These are phyloP conservation scores for Furcifer pardalis DNA, from an alignment of 2,797 vertebrate species.

Conservation along the genomic window DNA sequence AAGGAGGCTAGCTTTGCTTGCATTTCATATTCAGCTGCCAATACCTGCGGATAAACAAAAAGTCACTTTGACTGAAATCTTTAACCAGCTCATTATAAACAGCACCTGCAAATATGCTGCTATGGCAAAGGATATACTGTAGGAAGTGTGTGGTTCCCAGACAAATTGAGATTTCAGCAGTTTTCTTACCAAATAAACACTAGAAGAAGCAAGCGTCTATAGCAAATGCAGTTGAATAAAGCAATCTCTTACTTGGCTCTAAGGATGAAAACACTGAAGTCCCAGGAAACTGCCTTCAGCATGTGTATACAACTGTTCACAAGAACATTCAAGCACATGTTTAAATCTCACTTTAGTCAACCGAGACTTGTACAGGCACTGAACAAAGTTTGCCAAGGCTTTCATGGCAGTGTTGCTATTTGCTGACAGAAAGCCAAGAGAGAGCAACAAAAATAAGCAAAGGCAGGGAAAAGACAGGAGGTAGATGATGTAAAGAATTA, in stretches of 20 bases:
- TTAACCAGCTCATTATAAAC: not conserved
- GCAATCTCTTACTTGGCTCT: not conserved
- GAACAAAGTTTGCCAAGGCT: slow-evolving; percentile 6
- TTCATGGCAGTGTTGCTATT: not conserved
- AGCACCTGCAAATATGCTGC: slow-evolving; percentile 6
- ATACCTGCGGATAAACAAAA: not conserved
- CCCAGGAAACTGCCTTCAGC: not conserved
- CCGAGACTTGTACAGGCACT: not conserved
- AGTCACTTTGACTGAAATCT: not conserved
- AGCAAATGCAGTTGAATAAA: not conserved
- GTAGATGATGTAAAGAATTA: not conserved
- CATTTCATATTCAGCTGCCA: not conserved
- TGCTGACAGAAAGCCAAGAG: not conserved
- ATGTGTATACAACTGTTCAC: not conserved
- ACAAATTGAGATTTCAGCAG: not conserved
- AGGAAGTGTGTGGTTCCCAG: not conserved
- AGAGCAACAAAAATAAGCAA: not conserved
- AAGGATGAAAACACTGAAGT: not conserved
- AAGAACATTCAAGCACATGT: not conserved
- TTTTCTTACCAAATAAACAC: not conserved
- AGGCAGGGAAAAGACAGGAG: not conserved
- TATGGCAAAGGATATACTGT: not conserved
- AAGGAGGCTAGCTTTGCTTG: not conserved
- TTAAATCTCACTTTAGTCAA: slow-evolving; percentile 20
- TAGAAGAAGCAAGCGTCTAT: not conserved